A percentile compares a stretch with the other conserved stretches of the same genome.
Evolutionary conservation across 2,888 invertebrate genomes (phyloP).

Genomic region (Dendrolimus pini): DNA sequence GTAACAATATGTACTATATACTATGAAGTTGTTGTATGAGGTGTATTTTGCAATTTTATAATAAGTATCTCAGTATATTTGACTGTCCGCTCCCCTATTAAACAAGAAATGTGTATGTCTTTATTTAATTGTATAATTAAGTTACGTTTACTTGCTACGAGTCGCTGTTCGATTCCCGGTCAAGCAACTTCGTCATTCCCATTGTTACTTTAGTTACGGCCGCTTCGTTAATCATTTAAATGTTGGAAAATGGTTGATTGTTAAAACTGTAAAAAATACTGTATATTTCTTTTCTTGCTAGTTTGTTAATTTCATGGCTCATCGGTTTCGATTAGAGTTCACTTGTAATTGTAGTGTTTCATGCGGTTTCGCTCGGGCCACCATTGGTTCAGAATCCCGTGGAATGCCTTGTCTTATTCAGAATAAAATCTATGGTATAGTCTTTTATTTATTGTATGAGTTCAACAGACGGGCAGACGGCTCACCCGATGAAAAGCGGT

Average conservation of each 20-base stretch:
- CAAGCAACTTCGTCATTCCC: constrained; percentile 4
- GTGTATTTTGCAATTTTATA: too few relatives aligned
- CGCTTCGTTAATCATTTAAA: background rate
- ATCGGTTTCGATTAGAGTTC: background rate
- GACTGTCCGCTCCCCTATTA: too few relatives aligned
- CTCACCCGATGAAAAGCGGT: too few relatives aligned
- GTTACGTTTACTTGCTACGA: constrained; percentile 1
- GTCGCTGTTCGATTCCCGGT: constrained; percentile 7
- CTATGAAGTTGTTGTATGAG: too few relatives aligned
- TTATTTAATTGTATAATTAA: background rate
- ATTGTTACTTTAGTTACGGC: constrained; percentile 7
- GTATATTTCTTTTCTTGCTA: background rate
- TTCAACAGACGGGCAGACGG: too few relatives aligned
- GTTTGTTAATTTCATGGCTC: background rate
- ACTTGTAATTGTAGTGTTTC: background rate
- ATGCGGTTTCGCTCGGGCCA: background rate
- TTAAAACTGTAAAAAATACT: background rate
- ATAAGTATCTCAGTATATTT: too few relatives aligned
- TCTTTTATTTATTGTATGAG: too few relatives aligned
- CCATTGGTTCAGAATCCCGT: too few relatives aligned
- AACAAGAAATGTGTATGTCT: too few relatives aligned
- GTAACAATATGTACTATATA: too few relatives aligned
- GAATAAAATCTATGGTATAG: too few relatives aligned
- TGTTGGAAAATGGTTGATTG: background rate
- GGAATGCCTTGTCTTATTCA: too few relatives aligned